Evolutionary conservation across 2,888 invertebrate species (phyloP).

Genomic region (Tribolium freemani): DNA sequence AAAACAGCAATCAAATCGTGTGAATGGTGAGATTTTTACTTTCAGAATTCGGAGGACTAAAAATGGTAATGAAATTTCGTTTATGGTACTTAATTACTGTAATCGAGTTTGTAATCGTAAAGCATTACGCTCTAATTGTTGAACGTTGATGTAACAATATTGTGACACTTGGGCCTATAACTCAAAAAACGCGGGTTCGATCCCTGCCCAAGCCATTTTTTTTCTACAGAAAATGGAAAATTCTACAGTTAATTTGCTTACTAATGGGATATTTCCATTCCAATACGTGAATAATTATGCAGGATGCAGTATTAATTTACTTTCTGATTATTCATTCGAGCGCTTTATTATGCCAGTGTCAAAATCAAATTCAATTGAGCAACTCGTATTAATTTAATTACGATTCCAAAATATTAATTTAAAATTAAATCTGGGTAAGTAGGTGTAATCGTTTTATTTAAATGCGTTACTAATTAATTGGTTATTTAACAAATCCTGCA

Average conservation of each 20-base stretch:
- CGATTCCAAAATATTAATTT: too few relatives aligned
- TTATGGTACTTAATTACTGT: background rate
- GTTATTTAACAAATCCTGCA: conserved; percentile 28
- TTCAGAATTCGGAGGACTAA: background rate
- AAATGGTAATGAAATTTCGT: background rate
- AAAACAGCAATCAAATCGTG: background rate
- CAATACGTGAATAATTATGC: background rate
- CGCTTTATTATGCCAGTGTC: background rate
- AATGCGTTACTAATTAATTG: conserved; percentile 7
- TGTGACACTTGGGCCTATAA: background rate
- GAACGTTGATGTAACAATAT: background rate
- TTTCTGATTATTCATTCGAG: background rate
- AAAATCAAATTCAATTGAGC: background rate
- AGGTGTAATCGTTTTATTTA: background rate
- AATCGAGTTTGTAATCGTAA: background rate
- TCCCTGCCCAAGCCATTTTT: background rate
- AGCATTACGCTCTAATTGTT: conserved; percentile 8
- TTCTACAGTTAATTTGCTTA: conserved; percentile 3
- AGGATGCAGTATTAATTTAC: background rate
- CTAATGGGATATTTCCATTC: background rate
- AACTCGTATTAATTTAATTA: background rate
- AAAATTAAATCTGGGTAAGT: background rate
- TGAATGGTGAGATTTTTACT: background rate
- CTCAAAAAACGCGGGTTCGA: background rate
- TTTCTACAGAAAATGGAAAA: background rate